Evolutionary conservation across 2,888 invertebrate species (phyloP).

Genomic region (Trissolcus japonicus): DNA sequence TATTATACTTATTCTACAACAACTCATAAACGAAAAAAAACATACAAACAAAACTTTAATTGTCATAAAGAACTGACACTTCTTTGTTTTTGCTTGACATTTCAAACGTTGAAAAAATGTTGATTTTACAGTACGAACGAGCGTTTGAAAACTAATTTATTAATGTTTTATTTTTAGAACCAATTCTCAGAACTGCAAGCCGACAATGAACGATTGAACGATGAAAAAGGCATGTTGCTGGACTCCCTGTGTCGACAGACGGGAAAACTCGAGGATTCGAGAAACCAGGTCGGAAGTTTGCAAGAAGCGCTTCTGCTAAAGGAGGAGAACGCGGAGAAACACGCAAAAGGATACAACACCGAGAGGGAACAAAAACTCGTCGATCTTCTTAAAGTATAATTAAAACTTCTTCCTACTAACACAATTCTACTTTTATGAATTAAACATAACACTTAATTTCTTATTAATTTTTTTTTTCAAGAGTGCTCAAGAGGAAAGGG

Average conservation of each 20-base stretch:
- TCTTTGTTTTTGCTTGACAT: no score
- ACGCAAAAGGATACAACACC: constrained; percentile 79
- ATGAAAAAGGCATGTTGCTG: constrained; percentile 92
- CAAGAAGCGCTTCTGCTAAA: constrained; percentile 84
- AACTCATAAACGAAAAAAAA: no score
- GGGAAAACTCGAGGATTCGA: constrained; percentile 91
- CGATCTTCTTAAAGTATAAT: constrained; percentile 85
- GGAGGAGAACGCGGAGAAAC: constrained; percentile 81
- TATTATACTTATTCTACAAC: not conserved
- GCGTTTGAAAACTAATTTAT: not conserved
- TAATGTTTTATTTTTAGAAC: constrained; percentile 69
- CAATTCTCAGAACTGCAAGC: constrained; percentile 91
- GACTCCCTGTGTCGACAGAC: constrained; percentile 95
- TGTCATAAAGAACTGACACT: not conserved
- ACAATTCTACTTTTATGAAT: not conserved
- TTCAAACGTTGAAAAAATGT: not conserved
- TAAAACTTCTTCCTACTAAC: not conserved
- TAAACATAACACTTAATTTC: not conserved
- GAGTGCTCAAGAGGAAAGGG: constrained; percentile 88
- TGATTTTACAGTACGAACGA: not conserved
- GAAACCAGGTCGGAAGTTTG: constrained; percentile 89
- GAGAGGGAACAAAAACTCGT: constrained; percentile 89
- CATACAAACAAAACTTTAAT: no score
- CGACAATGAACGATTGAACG: constrained; percentile 90
- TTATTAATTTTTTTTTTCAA: constrained; percentile 61